Base-by-base conservation (phyloP, 92 coral and sea anemone species). In the Hydrozoanthus gracilis region DNA sequence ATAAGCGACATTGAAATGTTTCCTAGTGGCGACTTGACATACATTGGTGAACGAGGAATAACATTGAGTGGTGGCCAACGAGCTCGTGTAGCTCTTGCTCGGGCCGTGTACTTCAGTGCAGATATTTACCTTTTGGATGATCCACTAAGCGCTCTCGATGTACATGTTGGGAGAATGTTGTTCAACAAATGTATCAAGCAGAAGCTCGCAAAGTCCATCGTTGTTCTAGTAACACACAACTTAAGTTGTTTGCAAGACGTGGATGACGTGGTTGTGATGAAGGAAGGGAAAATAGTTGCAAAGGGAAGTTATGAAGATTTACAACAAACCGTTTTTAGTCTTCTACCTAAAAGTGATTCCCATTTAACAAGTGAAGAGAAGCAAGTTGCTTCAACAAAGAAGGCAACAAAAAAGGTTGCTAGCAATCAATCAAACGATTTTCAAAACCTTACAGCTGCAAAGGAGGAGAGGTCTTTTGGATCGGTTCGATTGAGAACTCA, bases 21-120 rank as follows among this genome's bases (percentile, higher is more conserved):
- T 50, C 82, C 82, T 4, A 50, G 52, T 76, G 82, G 82, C 3
- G 82, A 76, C 82, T 54, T 76, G 9, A 76, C 82, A 12, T 52
- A 76, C 54, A 39, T 76, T 54, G 82, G 82, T 6, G 82, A 76
- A 47, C 62, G 64, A 50, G 82, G 82, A 16, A 17, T 76, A 76
- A 76, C 82, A 50, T 55, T 76, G 39, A 76, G 82, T 44, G 82
- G 82, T 5, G 82, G 82, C 14, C 82, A 76, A 51, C 79, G 62
- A 50, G 79, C 79, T 75, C 79, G 79, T 7, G 79, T 75, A 17
- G 61, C 13, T 13, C 79, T 75, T 2, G 79, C 79, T 3, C 61
- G 79, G 14, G 79, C 79, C 2, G 62, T 75, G 0, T 75, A 75
- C 79, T 50, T 14, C 62, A 75, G 18, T 1, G 79, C 79, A 5